Evolutionary conservation across 2,113 vertebrate genomes (phyloP).

Genomic region (Lates calcarifer): DNA sequence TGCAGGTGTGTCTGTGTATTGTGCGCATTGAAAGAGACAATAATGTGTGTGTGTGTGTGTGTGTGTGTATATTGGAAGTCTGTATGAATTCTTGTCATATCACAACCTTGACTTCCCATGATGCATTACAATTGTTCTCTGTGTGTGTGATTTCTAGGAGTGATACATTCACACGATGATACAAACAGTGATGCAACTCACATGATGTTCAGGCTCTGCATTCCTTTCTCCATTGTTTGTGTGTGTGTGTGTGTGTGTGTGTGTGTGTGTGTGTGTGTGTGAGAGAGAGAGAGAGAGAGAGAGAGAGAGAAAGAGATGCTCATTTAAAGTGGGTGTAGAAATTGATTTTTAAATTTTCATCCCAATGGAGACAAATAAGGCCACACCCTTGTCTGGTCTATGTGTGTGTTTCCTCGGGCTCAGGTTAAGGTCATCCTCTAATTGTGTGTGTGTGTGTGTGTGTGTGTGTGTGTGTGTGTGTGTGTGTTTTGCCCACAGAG

Average conservation of each 20-base stretch:
- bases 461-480: constrained; percentile 9
- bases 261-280: constrained; percentile 1
- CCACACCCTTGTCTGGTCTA: constrained; percentile 23
- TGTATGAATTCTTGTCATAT: constrained; percentile 43
- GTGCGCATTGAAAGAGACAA: constrained; percentile 2
- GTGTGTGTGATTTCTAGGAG: neutral
- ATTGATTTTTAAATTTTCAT: constrained; percentile 35
- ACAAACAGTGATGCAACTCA: constrained; percentile 39
- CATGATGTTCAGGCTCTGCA: constrained; percentile 48
- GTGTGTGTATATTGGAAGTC: constrained; percentile 11
- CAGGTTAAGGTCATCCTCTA: constrained; percentile 63
- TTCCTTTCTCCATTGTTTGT: constrained; percentile 1
- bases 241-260: constrained; percentile 7
- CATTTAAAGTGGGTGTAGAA: neutral
- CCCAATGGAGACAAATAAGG: constrained; percentile 8
- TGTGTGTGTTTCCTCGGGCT: constrained; percentile 38
- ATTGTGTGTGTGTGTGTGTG: constrained; percentile 9
- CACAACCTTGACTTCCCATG: constrained; percentile 41
- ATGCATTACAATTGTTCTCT: constrained; percentile 44
- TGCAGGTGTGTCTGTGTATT: constrained; percentile 20
- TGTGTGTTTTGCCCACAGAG: constrained; percentile 27
- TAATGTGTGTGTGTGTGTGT: constrained; percentile 25
- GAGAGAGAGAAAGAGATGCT: neutral
- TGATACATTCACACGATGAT: constrained; percentile 35
- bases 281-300: neutral